Conservation (phyloP, 2,888 invertebrate genomes). For the Xestoiulus laeticollis region DNA sequence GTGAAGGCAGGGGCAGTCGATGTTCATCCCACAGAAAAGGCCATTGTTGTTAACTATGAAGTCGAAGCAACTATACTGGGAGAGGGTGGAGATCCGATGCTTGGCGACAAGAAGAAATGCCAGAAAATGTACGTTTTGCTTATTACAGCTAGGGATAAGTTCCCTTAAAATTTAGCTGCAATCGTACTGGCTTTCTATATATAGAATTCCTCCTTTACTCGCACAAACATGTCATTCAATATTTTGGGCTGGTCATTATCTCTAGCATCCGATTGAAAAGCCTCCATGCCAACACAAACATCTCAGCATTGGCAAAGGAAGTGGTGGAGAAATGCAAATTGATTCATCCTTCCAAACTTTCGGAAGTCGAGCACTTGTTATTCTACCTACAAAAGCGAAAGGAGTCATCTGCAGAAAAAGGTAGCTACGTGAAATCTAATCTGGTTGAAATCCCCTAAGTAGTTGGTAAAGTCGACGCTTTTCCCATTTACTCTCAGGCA, state of each 20-base stretch:
- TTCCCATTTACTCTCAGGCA: slow-evolving; percentile 23
- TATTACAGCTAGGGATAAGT: neutral
- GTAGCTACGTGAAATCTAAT: slow-evolving; percentile 6
- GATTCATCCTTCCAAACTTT: slow-evolving; percentile 81
- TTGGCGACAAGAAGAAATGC: slow-evolving; percentile 81
- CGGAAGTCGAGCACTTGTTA: slow-evolving; percentile 87
- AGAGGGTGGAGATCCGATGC: slow-evolving; percentile 79
- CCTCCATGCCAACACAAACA: slow-evolving; percentile 80
- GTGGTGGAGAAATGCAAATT: slow-evolving; percentile 86
- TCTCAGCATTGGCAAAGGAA: slow-evolving; percentile 80
- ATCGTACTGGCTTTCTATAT: too few relatives aligned
- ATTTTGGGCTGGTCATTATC: neutral
- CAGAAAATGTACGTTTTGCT: slow-evolving; percentile 65
- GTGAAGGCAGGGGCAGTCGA: slow-evolving; percentile 82
- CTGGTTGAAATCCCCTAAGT: neutral
- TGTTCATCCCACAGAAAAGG: slow-evolving; percentile 88
- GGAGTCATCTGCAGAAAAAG: slow-evolving; percentile 61
- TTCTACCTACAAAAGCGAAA: slow-evolving; percentile 85
- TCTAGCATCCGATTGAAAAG: slow-evolving; percentile 77
- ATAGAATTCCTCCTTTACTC: too few relatives aligned
- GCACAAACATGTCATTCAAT: neutral
- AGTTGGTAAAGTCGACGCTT: neutral
- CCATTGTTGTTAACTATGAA: slow-evolving; percentile 86
- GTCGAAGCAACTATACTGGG: slow-evolving; percentile 85
- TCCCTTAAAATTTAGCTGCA: neutral